Percentiles rank a stretch among this genome's conserved stretches.
These are phyloP conservation scores for Nannoperca australis DNA, from an alignment of 2,797 vertebrate genomes.

Conservation along the genomic window DNA sequence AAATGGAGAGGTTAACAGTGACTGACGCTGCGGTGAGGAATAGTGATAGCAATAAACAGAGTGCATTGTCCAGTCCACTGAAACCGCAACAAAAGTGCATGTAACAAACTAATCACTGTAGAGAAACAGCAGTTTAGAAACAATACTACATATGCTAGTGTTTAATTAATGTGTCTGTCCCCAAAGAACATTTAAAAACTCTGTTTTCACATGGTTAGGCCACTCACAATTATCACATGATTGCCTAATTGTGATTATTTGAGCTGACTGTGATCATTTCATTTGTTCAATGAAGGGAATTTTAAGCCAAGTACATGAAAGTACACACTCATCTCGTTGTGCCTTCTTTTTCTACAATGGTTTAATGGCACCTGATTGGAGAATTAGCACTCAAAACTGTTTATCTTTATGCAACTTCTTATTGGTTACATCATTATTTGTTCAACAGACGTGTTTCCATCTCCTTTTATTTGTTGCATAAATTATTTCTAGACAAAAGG, in stretches of 20 bases:
- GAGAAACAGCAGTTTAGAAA: conserved; percentile 3
- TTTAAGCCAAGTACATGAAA: too few species aligned
- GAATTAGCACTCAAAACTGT: too few species aligned
- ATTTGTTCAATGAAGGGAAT: too few species aligned
- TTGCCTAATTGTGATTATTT: neutral
- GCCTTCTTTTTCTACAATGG: too few species aligned
- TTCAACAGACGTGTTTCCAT: too few species aligned
- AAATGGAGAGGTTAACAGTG: conserved; percentile 29
- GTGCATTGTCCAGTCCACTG: neutral
- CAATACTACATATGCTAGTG: neutral
- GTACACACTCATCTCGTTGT: too few species aligned
- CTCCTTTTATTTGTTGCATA: too few species aligned
- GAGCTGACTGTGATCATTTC: neutral
- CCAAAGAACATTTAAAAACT: neutral
- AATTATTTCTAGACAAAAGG: too few species aligned
- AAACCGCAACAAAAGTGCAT: conserved; percentile 1
- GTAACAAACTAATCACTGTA: neutral
- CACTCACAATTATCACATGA: too few species aligned
- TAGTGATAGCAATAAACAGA: conserved; percentile 32
- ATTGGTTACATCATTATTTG: too few species aligned
- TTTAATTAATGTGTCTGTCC: neutral
- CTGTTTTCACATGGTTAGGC: neutral
- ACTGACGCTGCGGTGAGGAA: conserved; percentile 30
- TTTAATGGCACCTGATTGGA: too few species aligned
- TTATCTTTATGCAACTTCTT: too few species aligned